Conservation (phyloP, 2,888 invertebrate genomes). For the Phrixothrix hirtus region DNA sequence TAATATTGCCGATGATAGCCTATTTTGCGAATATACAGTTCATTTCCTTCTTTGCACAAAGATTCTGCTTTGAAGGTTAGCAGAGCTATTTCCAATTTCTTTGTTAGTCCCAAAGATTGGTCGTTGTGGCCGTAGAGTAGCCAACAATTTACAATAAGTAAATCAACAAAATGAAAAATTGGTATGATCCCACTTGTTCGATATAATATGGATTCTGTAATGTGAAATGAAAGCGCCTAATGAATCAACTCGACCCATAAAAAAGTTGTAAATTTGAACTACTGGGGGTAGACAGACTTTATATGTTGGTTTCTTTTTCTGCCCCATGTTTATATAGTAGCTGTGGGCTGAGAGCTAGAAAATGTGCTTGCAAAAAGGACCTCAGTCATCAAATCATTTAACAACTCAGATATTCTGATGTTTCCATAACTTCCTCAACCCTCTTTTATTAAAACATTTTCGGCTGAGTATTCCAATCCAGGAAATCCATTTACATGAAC, state of each 20-base stretch:
- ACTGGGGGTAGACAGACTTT: not conserved
- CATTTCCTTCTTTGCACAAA: not conserved
- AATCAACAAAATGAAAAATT: constrained; percentile 1
- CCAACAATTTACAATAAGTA: not conserved
- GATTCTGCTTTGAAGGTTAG: not conserved
- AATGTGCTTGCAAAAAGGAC: not conserved
- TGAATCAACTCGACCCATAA: not conserved
- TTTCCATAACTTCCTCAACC: not conserved
- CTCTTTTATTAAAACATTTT: not conserved
- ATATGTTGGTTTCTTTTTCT: not conserved
- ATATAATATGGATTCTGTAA: not conserved
- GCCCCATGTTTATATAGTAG: not conserved
- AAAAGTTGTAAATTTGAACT: not conserved
- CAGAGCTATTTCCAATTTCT: not conserved
- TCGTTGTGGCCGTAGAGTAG: not conserved
- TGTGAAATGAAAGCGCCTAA: not conserved
- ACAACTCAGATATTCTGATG: not conserved
- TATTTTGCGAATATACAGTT: no score
- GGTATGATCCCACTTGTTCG: not conserved
- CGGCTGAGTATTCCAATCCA: not conserved
- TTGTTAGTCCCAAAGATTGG: not conserved
- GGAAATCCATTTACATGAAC: constrained; percentile 2
- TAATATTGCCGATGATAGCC: no score
- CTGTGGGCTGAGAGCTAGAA: not conserved
- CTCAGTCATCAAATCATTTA: constrained; percentile 1